These are phyloP conservation scores for Beaufortia kweichowensis DNA, from an alignment of 2,113 vertebrate genomes.

Conservation along the genomic window DNA sequence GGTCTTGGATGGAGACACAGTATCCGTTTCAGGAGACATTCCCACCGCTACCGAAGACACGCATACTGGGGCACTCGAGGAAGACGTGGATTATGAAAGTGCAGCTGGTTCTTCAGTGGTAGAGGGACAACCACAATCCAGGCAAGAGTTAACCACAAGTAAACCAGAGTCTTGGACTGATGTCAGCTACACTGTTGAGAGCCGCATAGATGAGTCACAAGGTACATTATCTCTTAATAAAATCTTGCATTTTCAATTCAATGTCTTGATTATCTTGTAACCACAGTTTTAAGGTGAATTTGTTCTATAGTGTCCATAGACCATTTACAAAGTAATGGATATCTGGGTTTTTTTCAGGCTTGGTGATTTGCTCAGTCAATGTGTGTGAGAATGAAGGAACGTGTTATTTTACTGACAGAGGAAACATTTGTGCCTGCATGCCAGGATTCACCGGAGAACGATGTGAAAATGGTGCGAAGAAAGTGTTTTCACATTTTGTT, in stretches of 20 bases:
- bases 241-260: not conserved
- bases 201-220: conserved; percentile 53
- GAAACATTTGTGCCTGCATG: conserved; percentile 81
- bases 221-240: conserved; percentile 55
- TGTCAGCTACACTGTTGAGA: conserved; percentile 48
- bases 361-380: conserved; percentile 74
- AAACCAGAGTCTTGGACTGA: conserved; percentile 44
- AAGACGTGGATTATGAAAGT: conserved; percentile 50
- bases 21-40: not conserved
- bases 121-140: conserved; percentile 44
- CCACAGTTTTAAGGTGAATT: not conserved
- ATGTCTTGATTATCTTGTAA: not conserved
- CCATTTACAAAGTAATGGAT: not conserved
- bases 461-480: conserved; percentile 83
- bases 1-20: not conserved
- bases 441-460: conserved; percentile 83
- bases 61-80: not conserved
- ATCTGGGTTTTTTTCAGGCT: conserved; percentile 66
- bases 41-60: too few species aligned
- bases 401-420: conserved; percentile 76
- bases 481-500: not conserved
- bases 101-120: not conserved
- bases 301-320: not conserved
- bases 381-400: conserved; percentile 84
- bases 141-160: conserved; percentile 39